Conservation (phyloP, 2,113 vertebrate species). For the Mustela nigripes region DNA sequence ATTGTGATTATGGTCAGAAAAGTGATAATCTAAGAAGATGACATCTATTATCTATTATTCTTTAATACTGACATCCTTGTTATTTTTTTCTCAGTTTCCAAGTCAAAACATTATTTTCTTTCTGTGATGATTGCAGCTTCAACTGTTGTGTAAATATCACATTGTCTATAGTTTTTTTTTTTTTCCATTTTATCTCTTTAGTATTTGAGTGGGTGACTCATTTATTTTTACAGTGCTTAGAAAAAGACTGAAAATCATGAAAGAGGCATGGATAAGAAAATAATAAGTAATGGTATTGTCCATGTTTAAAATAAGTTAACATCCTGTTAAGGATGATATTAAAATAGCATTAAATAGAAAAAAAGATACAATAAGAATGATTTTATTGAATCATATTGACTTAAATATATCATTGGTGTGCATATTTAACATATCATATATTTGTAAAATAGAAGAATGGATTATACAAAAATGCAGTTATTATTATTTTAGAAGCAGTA, state of each 20-base stretch:
- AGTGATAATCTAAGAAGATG: conserved; percentile 38
- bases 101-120: conserved; percentile 72
- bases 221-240: not conserved
- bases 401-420: not conserved
- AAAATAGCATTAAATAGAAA: not conserved
- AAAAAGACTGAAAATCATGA: not conserved
- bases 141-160: conserved; percentile 53
- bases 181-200: conserved; percentile 24
- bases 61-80: not conserved
- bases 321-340: not conserved
- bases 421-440: not conserved
- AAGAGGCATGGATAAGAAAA: not conserved
- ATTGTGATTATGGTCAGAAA: conserved; percentile 59
- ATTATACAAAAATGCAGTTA: not conserved
- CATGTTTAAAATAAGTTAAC: not conserved
- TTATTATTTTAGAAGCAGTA: not conserved
- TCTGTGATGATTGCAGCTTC: not conserved
- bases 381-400: not conserved
- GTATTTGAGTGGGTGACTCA: not conserved
- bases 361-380: not conserved
- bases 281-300: not conserved
- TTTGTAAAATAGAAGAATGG: not conserved
- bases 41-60: conserved; percentile 58
- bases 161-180: not conserved
- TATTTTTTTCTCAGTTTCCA: conserved; percentile 65